Conservation (phyloP, 2,113 vertebrate species). For the Lampris incognitus region DNA sequence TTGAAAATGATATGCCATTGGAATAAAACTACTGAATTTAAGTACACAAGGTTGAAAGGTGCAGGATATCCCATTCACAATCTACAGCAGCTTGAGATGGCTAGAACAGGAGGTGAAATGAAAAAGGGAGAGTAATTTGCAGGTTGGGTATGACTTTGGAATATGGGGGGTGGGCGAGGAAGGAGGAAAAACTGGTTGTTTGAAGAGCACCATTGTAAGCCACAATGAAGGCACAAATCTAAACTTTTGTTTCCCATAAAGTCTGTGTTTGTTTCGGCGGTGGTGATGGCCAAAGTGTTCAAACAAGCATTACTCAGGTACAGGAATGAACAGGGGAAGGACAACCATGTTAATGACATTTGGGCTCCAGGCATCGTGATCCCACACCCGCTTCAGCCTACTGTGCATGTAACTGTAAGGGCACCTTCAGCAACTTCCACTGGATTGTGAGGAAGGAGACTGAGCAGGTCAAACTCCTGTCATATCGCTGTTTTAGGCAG, state of each 20-base stretch:
- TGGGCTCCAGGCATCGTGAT: slow-evolving; percentile 35
- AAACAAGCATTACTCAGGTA: slow-evolving; percentile 65
- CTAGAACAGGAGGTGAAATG: slow-evolving; percentile 52
- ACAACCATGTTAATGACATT: slow-evolving; percentile 16
- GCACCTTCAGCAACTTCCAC: slow-evolving; percentile 14
- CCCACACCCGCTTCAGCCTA: slow-evolving; percentile 41
- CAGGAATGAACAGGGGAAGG: slow-evolving; percentile 32
- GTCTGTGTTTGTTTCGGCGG: slow-evolving; percentile 3
- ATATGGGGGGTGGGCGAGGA: slow-evolving; percentile 28
- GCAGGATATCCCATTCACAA: background rate
- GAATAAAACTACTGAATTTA: background rate
- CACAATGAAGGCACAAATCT: slow-evolving; percentile 5
- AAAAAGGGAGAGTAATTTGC: slow-evolving; percentile 46
- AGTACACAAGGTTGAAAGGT: background rate
- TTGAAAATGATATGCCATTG: background rate
- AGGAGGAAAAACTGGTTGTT: slow-evolving; percentile 58
- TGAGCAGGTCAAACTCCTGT: background rate
- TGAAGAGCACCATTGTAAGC: slow-evolving; percentile 43
- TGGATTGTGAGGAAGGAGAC: background rate
- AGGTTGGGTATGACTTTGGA: slow-evolving; percentile 36
- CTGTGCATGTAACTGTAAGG: slow-evolving; percentile 17
- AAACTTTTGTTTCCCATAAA: background rate
- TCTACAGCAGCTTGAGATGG: slow-evolving; percentile 53
- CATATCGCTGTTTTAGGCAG: too few relatives aligned
- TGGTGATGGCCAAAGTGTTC: slow-evolving; percentile 41